Evolutionary conservation across 2,888 invertebrate species (phyloP).

Genomic region (Molorchus minor): DNA sequence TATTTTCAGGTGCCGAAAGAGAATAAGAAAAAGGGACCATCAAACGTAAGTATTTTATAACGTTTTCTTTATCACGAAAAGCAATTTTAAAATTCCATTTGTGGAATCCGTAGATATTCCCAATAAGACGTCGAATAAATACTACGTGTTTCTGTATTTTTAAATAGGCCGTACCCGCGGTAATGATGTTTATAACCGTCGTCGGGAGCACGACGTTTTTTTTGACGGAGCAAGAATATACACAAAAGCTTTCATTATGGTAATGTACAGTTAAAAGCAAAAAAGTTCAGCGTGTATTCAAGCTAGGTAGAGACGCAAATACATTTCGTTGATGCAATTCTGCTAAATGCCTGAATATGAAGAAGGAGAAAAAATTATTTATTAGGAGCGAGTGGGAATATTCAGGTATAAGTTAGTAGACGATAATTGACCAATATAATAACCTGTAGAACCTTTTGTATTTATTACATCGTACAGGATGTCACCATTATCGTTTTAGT

Average conservation of each 20-base stretch:
- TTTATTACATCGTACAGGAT: too few species aligned
- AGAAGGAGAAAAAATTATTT: too few species aligned
- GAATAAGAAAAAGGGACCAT: background rate
- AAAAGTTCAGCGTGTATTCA: background rate
- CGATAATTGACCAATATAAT: too few species aligned
- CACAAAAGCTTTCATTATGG: background rate
- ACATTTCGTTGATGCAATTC: background rate
- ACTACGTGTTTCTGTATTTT: background rate
- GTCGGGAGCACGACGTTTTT: background rate
- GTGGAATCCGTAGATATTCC: background rate
- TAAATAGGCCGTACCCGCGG: background rate
- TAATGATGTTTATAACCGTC: background rate
- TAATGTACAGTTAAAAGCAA: background rate
- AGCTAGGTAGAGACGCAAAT: background rate
- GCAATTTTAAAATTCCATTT: slow-evolving; percentile 15
- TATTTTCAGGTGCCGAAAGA: slow-evolving; percentile 16
- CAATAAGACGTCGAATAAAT: slow-evolving; percentile 10
- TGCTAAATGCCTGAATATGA: too few species aligned
- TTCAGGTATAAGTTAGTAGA: too few species aligned
- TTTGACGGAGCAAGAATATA: background rate
- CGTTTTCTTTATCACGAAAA: slow-evolving; percentile 11
- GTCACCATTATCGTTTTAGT: too few species aligned
- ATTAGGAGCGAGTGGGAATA: too few species aligned
- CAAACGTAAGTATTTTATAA: slow-evolving; percentile 13
- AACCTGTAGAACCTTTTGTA: too few species aligned